Percentiles rank a stretch among this genome's conserved stretches.
Conservation (phyloP, 64 coral and sea anemone genomes). For the Astreopora myriophthalma region DNA sequence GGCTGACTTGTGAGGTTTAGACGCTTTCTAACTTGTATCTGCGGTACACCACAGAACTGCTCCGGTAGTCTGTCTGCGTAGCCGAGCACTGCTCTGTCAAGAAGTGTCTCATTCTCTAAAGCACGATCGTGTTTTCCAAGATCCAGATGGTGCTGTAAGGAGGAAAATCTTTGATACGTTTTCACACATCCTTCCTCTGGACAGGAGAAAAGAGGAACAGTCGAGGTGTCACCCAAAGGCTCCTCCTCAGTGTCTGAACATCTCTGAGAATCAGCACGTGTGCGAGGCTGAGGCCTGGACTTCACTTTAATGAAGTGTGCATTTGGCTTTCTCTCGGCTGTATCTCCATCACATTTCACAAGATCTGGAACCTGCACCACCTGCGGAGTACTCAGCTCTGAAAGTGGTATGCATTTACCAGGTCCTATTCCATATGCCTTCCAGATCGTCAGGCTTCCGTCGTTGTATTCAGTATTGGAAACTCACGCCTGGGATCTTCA, state of each 20-base stretch:
- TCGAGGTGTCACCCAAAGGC: neutral
- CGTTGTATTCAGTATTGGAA: slow-evolving; percentile 32
- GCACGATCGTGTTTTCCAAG: too few relatives aligned
- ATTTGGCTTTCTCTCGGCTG: neutral
- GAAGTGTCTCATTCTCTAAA: too few relatives aligned
- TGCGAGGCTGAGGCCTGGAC: neutral
- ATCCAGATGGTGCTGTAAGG: too few relatives aligned
- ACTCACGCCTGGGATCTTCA: slow-evolving; percentile 44
- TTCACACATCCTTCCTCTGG: slow-evolving; percentile 61
- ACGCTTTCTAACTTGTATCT: too few relatives aligned
- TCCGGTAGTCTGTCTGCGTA: slow-evolving; percentile 25
- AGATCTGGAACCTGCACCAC: neutral
- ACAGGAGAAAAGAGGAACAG: slow-evolving; percentile 42
- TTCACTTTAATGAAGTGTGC: neutral
- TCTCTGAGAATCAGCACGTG: neutral
- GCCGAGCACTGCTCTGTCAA: too few relatives aligned
- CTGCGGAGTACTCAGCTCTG: slow-evolving; percentile 7
- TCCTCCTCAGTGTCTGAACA: neutral
- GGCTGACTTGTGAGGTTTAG: neutral
- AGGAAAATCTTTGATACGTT: too few relatives aligned
- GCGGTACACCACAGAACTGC: neutral
- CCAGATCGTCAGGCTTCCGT: slow-evolving; percentile 17
- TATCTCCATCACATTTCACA: neutral
- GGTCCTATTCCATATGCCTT: slow-evolving; percentile 32
- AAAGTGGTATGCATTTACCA: slow-evolving; percentile 16